Base-by-base conservation (phyloP, 2,797 vertebrate species). In the Chloroceryle amazona region DNA sequence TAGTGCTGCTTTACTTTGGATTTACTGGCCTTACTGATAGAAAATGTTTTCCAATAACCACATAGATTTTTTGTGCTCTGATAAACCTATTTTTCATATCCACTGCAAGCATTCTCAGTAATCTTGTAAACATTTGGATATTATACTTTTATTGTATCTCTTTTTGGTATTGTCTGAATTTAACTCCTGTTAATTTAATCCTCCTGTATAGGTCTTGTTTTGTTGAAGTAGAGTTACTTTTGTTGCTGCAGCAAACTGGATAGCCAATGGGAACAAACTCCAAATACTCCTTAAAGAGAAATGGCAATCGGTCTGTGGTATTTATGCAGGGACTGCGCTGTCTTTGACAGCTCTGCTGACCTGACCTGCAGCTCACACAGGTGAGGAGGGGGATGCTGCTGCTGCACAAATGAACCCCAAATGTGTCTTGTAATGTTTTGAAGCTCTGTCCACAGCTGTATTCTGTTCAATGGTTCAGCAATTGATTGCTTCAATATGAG, bases 401-500 rank as follows among this genome's bases (percentile, higher is more conserved):
- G 28, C 61, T 37, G n/a, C 12, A 12, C 55, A 68, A 35, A 85
- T 92, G 73, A 95, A 93, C 80, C 42, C 13, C 74, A 58, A 58
- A 46, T 49, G 41, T 49, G 33, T 68, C 78, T 47, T 1, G 11
- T 75, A 42, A 33, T 16, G 11, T 86, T 92, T 84, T 74, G 51
- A 31, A 81, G 14, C 82, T 28, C 19, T 81, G 29, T 81, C 33
- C 3, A 6, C 35, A 44, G 26, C 23, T 57, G 31, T 63, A 17
- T 66, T 87, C 0, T 0, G 68, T 92, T 97, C 85, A 92, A 42
- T 13, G n/a, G 65, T 54, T 92, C 65, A 46, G 73, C 72, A 75
- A 52, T 16, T 74, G 74, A 93, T 91, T 66, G 72, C 49, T 95
- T 93, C 37, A 91, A 92, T 87, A 58, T 22, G 33, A 75, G 25